phyloP scores from a whole-genome alignment of 2,113 vertebrate species.

The Dermatemys mawii region DNA sequence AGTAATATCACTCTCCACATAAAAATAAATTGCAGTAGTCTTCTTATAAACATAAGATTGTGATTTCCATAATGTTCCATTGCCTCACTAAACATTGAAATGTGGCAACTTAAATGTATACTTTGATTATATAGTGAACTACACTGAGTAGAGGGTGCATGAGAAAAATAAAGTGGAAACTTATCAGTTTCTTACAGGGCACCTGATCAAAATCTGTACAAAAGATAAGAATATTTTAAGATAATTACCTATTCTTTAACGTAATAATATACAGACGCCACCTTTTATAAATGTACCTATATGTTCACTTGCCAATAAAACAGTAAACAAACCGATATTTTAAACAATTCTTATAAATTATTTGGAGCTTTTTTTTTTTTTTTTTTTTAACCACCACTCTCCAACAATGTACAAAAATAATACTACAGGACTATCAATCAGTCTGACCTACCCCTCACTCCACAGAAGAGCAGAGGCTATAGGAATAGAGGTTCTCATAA shows the following conservation, averaged over 20 bases:
- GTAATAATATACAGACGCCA: conserved; percentile 75
- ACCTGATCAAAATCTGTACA: conserved; percentile 79
- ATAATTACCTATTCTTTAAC: conserved; percentile 74
- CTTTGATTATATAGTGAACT: conserved; percentile 45
- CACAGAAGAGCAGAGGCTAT: conserved; percentile 73
- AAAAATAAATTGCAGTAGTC: neutral
- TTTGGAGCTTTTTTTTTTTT: conserved; percentile 59
- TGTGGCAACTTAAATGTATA: conserved; percentile 14
- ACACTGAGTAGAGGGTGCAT: conserved; percentile 52
- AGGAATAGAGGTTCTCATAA: conserved; percentile 27
- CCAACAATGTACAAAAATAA: conserved; percentile 90
- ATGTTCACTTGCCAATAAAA: conserved; percentile 78
- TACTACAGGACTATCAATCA: conserved; percentile 83
- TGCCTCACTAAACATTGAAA: conserved; percentile 27
- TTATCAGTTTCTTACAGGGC: conserved; percentile 60
- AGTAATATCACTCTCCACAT: conserved; percentile 29
- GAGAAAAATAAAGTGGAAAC: conserved; percentile 69
- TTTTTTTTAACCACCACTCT: conserved; percentile 81
- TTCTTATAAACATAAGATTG: conserved; percentile 2
- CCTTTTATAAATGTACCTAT: conserved; percentile 76
- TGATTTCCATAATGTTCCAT: conserved; percentile 13
- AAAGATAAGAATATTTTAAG: conserved; percentile 71
- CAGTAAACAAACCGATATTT: conserved; percentile 82
- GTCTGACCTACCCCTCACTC: conserved; percentile 77
- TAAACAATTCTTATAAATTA: conserved; percentile 81